These are phyloP conservation scores for Acleris literana DNA, from an alignment of 2,888 invertebrate species.

Conservation along the genomic window DNA sequence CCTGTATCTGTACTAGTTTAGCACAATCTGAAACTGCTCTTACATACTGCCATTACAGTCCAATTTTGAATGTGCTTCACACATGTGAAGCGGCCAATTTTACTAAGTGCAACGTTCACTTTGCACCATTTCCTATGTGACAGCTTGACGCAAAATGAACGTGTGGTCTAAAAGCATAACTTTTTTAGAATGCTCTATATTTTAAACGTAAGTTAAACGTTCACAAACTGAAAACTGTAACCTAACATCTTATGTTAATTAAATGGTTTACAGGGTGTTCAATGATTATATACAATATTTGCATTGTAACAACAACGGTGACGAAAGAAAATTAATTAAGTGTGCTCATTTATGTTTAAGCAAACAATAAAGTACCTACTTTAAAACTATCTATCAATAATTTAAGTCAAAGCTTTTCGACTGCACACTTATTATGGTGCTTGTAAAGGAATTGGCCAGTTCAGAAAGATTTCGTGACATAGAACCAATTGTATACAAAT, in stretches of 20 bases:
- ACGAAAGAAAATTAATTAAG: too few relatives aligned
- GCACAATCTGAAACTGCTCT: background rate
- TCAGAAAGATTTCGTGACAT: too few relatives aligned
- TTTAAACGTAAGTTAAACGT: background rate
- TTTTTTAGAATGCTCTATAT: constrained; percentile 14
- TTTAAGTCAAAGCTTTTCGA: too few relatives aligned
- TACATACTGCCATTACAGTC: background rate
- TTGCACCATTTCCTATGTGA: constrained; percentile 25
- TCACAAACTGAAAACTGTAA: background rate
- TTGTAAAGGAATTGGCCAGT: too few relatives aligned
- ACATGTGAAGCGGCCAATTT: constrained; percentile 31
- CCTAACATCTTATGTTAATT: too few relatives aligned
- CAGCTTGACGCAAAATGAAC: constrained; percentile 20
- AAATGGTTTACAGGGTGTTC: background rate
- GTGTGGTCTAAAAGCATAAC: constrained; percentile 31
- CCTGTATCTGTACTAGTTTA: background rate
- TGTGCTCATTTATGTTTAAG: too few relatives aligned
- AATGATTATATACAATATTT: too few relatives aligned
- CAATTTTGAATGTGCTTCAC: background rate
- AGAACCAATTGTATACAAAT: too few relatives aligned
- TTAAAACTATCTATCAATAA: too few relatives aligned
- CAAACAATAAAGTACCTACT: too few relatives aligned
- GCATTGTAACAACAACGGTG: too few relatives aligned
- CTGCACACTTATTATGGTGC: too few relatives aligned
- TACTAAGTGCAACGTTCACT: constrained; percentile 34